Conservation (phyloP, 1,140 invertebrate species). For the Cydia amplana region DNA sequence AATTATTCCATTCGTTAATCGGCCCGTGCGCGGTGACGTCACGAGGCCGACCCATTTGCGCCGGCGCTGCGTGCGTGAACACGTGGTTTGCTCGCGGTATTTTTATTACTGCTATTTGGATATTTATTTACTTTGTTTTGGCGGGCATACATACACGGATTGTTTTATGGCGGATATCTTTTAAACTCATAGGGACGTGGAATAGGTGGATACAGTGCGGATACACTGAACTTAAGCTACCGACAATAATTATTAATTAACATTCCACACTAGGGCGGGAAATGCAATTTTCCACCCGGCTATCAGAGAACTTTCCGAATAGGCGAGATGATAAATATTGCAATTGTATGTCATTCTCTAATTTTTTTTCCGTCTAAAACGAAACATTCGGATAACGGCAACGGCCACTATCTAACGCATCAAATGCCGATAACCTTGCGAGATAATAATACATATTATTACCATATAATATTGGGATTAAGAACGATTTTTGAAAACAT, state of each 20-base stretch:
- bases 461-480: constrained; percentile 22
- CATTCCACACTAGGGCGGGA: too few species aligned
- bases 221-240: too few species aligned
- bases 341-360: too few species aligned
- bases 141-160: too few species aligned
- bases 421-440: constrained; percentile 20
- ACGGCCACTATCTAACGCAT: background rate
- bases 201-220: too few species aligned
- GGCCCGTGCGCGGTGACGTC: constrained; percentile 35
- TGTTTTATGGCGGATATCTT: too few species aligned
- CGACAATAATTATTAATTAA: too few species aligned
- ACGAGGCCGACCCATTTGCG: constrained; percentile 45
- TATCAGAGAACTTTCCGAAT: too few species aligned
- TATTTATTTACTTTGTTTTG: too few species aligned
- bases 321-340: too few species aligned
- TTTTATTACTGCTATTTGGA: constrained; percentile 16
- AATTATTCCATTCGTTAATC: constrained; percentile 34
- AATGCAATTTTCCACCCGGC: too few species aligned
- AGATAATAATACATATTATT: constrained; percentile 22
- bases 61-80: constrained; percentile 38
- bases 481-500: constrained; percentile 20
- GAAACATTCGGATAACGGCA: background rate
- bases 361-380: background rate
- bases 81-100: constrained; percentile 34
- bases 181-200: too few species aligned